Evolutionary conservation across 2,888 invertebrate species (phyloP).

Genomic region (Abscondita cerata): DNA sequence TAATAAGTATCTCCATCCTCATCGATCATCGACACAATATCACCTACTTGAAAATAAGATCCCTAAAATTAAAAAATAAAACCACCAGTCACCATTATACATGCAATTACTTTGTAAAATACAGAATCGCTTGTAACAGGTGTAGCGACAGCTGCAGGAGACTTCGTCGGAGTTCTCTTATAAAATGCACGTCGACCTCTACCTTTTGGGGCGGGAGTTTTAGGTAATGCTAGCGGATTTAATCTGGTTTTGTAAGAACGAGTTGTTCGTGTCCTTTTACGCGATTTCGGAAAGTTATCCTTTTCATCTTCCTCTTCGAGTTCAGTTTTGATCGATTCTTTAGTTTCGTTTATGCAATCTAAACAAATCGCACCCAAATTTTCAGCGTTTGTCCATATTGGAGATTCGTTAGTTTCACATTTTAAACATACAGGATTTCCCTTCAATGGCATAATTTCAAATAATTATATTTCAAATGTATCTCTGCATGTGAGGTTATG

Average conservation of each 20-base stretch:
- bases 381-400: slow-evolving; percentile 78
- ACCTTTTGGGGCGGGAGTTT: slow-evolving; percentile 65
- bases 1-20: slow-evolving; percentile 80
- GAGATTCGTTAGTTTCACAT: slow-evolving; percentile 73
- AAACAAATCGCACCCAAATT: slow-evolving; percentile 77
- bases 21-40: slow-evolving; percentile 87
- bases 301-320: slow-evolving; percentile 50
- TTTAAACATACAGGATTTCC: slow-evolving; percentile 71
- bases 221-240: slow-evolving; percentile 58
- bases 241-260: slow-evolving; percentile 59
- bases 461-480: not conserved
- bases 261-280: slow-evolving; percentile 68
- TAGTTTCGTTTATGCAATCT: slow-evolving; percentile 70
- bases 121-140: slow-evolving; percentile 81
- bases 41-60: slow-evolving; percentile 86
- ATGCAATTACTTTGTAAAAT: slow-evolving; percentile 69
- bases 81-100: not conserved
- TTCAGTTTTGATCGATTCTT: slow-evolving; percentile 54
- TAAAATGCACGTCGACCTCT: slow-evolving; percentile 80
- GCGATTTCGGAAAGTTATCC: slow-evolving; percentile 60
- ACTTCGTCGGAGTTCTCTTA: slow-evolving; percentile 80
- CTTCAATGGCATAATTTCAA: slow-evolving; percentile 56
- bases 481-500: too few relatives aligned
- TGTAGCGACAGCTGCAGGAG: slow-evolving; percentile 81
- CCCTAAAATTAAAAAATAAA: slow-evolving; percentile 60